Percentiles rank a stretch among this genome's conserved stretches.
Evolutionary conservation across 2,797 vertebrate genomes (phyloP).

Genomic region (Coccyzus lansbergi): DNA sequence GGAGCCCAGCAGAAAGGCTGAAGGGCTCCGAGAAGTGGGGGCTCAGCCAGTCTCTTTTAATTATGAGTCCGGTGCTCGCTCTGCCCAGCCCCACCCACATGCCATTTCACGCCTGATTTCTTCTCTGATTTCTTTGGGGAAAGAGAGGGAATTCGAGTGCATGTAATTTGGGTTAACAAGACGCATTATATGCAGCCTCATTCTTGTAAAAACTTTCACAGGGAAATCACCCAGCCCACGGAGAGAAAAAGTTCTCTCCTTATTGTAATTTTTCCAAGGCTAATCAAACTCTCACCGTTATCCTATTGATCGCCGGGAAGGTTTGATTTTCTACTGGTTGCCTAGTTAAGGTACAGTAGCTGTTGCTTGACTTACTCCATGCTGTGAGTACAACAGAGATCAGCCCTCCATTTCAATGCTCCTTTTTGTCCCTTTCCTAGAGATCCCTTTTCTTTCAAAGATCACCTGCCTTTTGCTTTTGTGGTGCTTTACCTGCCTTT

Average conservation of each 20-base stretch:
- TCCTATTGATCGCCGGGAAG: conserved; percentile 63
- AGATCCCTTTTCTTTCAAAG: conserved; percentile 64
- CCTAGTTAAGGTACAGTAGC: conserved; percentile 70
- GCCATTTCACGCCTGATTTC: conserved; percentile 74
- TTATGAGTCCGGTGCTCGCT: conserved; percentile 38
- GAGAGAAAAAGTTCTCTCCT: conserved; percentile 68
- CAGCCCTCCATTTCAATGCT: conserved; percentile 63
- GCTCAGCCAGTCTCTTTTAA: conserved; percentile 45
- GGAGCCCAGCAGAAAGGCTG: neutral
- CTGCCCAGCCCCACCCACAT: conserved; percentile 61
- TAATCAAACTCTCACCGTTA: conserved; percentile 67
- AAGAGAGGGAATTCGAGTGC: conserved; percentile 72
- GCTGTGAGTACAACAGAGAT: conserved; percentile 71
- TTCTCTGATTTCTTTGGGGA: conserved; percentile 74
- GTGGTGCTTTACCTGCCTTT: conserved; percentile 63
- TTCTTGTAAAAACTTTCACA: conserved; percentile 75
- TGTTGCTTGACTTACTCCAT: conserved; percentile 65
- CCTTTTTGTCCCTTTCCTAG: conserved; percentile 61
- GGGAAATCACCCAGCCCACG: conserved; percentile 64
- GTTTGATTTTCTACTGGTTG: conserved; percentile 64
- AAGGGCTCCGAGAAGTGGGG: neutral
- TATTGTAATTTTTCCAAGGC: conserved; percentile 69
- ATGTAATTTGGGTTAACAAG: conserved; percentile 76
- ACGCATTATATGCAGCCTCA: conserved; percentile 70
- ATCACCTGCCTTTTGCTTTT: conserved; percentile 68